phyloP scores from a whole-genome alignment of 2,888 invertebrate genomes.

The Drosophila peninsularis region DNA sequence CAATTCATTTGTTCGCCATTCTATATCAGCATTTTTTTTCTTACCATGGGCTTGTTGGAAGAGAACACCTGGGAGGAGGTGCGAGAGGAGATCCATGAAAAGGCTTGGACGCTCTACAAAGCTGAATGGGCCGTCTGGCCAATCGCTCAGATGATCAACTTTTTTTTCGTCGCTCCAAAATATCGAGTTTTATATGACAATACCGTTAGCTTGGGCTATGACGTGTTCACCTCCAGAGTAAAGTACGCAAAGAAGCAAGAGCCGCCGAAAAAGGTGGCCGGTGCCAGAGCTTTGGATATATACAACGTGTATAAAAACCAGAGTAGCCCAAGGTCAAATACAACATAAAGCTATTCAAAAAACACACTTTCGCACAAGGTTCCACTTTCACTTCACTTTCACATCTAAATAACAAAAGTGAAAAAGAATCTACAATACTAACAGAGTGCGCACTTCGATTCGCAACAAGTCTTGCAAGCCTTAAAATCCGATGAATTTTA shows the following conservation, averaged over 20 bases:
- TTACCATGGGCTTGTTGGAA: conserved; percentile 90
- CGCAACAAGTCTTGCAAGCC: not conserved
- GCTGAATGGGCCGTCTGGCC: conserved; percentile 97
- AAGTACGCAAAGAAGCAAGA: conserved; percentile 85
- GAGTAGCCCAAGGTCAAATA: conserved; percentile 3
- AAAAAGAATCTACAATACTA: too few species aligned
- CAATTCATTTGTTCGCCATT: conserved; percentile 93
- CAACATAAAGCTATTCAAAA: not conserved
- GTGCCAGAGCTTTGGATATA: not conserved
- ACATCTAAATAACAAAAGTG: too few species aligned
- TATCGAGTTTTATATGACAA: conserved; percentile 94
- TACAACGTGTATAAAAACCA: conserved; percentile 19
- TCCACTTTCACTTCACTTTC: not conserved
- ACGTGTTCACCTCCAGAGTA: conserved; percentile 92
- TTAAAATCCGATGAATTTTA: not conserved
- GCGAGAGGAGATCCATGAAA: conserved; percentile 88
- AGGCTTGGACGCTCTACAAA: conserved; percentile 90
- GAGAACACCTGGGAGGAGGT: conserved; percentile 87
- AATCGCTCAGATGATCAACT: conserved; percentile 94
- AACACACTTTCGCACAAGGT: not conserved
- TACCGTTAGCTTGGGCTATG: conserved; percentile 92
- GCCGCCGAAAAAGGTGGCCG: conserved; percentile 2
- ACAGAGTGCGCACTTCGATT: not conserved
- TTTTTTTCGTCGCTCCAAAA: conserved; percentile 91
- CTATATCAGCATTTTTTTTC: conserved; percentile 90